Evolutionary conservation across 2,113 vertebrate genomes (phyloP), one percentile per base, ranked within the genome.

Genomic region (Verasper variegatus): DNA sequence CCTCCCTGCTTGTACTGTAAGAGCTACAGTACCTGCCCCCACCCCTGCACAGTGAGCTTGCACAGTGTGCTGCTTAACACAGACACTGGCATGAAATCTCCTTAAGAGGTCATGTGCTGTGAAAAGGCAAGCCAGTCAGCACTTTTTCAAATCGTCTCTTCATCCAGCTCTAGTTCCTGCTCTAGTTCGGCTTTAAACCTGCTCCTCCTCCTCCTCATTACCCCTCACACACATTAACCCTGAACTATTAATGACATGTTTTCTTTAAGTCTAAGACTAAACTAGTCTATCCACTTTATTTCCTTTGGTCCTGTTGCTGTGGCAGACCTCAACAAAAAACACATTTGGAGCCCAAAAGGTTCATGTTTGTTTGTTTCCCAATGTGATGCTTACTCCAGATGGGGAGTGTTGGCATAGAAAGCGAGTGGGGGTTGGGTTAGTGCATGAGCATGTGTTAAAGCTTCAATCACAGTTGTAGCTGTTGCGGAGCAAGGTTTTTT

Each of bases 101-200:
- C 90, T 92, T 90, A 89, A 65, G 72, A 78, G 86, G 86, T 92
- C 87, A 90, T 89, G 86, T 85, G 90, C 81, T 66, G 80, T 82
- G 65, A 84, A 90, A 87, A 82, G 81, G 64, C 59, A 70, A 87
- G 68, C 57, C 74, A 64, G 74, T 85, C 85, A 87, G 90, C 86
- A 87, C 80, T 76, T 91, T 85, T 88, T 67, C 47, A 86, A 81
- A 67, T 85, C 72, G 68, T 78, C 71, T 64, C 79, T 81, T 58
- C 77, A 72, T 86, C 81, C 74, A 75, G 45, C 55, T 60, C n/a
- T n/a, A n/a, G n/a, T n/a, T n/a, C 67, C 24, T 6, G 21, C 20
- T 12, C 11, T n/a, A 15, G 61, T 54, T 74, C 52, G 40, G 72
- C 67, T 75, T 76, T 80, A 84, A 74, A 55, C 26, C 58, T 31